A percentile compares a stretch with the other conserved stretches of the same genome.
Evolutionary conservation across 2,113 vertebrate genomes (phyloP).

Genomic region (Apodemus speciosus): DNA sequence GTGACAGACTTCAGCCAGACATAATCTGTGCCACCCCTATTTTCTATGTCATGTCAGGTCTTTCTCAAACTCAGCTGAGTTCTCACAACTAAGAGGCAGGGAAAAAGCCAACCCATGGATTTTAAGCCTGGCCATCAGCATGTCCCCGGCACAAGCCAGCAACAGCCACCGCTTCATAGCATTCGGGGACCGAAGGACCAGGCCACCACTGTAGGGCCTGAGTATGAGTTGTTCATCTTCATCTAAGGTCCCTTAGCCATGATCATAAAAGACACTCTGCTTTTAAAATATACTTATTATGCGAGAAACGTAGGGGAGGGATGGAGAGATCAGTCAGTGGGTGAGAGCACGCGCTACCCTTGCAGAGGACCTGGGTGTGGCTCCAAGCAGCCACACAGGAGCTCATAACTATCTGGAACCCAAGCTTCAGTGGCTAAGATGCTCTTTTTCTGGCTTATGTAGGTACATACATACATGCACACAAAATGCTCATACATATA

Average conservation of each 20-base stretch:
- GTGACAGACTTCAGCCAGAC: not conserved
- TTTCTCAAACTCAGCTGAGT: fast-evolving
- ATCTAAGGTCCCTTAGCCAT: not conserved
- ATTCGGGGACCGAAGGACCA: fast-evolving
- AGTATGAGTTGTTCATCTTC: not conserved
- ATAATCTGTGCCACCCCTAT: fast-evolving
- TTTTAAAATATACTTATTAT: not conserved
- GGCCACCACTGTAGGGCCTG: not conserved
- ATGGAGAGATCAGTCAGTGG: not conserved
- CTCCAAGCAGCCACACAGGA: not conserved
- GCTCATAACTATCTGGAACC: not conserved
- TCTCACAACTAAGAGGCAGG: not conserved
- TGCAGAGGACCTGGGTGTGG: not conserved
- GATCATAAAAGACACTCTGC: not conserved
- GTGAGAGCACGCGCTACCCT: not conserved
- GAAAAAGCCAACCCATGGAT: too few species aligned
- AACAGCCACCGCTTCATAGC: not conserved
- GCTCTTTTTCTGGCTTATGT: not conserved
- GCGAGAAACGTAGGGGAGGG: not conserved
- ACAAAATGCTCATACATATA: not conserved
- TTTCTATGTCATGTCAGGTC: too few species aligned
- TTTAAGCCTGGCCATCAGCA: not conserved
- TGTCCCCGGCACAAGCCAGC: not conserved
- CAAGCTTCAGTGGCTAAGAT: too few species aligned
- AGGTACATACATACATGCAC: too few species aligned